Evolutionary conservation across 2,888 invertebrate genomes (phyloP).

Genomic region (Trichogramma evanescens): DNA sequence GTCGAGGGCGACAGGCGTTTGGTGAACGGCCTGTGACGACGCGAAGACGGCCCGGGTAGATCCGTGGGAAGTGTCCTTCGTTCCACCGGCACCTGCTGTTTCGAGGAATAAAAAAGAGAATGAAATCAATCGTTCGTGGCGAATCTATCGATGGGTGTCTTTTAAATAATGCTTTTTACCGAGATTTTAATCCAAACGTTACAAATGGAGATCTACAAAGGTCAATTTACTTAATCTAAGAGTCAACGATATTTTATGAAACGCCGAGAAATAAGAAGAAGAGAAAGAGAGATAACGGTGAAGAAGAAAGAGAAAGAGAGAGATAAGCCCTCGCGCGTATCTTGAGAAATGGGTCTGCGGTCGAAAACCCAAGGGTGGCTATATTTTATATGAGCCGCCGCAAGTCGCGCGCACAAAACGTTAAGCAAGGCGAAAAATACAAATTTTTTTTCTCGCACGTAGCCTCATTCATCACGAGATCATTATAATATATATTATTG

Average conservation of each 20-base stretch:
- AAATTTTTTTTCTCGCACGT: too few relatives aligned
- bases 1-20: constrained; percentile 60
- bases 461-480: too few relatives aligned
- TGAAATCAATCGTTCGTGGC: too few relatives aligned
- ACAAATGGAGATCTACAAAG: not conserved
- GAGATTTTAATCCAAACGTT: too few relatives aligned
- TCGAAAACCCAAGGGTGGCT: not conserved
- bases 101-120: too few relatives aligned
- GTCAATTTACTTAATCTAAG: not conserved
- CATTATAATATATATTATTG: too few relatives aligned
- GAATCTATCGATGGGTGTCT: too few relatives aligned
- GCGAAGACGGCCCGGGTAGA: constrained; percentile 52
- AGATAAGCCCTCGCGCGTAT: not conserved
- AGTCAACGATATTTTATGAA: constrained; percentile 3
- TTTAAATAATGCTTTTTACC: too few relatives aligned
- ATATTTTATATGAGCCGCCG: not conserved
- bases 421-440: too few relatives aligned
- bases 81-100: constrained; percentile 49
- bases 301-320: not conserved
- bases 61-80: constrained; percentile 70
- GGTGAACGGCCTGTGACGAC: constrained; percentile 47
- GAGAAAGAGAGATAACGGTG: not conserved
- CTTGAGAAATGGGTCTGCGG: constrained; percentile 4
- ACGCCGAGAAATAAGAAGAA: not conserved
- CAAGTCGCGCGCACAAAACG: too few relatives aligned